These are phyloP conservation scores for Enteromius unitaeniatus DNA, from an alignment of 2,797 vertebrate species.

Conservation along the genomic window DNA sequence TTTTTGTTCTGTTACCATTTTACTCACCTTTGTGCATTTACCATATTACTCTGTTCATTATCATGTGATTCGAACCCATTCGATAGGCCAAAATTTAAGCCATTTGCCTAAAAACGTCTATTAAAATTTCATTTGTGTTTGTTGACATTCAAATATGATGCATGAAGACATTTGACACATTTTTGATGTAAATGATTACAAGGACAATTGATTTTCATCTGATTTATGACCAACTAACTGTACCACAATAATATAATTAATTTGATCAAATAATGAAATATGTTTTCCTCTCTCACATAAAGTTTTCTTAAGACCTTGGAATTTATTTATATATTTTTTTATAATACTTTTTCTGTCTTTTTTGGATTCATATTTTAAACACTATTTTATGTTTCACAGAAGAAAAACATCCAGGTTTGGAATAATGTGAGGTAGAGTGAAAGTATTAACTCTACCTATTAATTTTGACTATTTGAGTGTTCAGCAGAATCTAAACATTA, in stretches of 20 bases:
- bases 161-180: not conserved
- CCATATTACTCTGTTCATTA: not conserved
- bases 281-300: not conserved
- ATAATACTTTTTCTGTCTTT: not conserved
- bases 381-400: not conserved
- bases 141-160: not conserved
- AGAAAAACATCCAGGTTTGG: not conserved
- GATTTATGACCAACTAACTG: not conserved
- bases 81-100: not conserved
- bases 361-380: not conserved
- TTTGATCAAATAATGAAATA: no score
- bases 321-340: not conserved
- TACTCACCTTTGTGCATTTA: not conserved
- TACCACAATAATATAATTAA: not conserved
- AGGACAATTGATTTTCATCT: no score
- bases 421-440: not conserved
- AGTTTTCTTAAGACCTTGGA: not conserved
- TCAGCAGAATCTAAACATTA: not conserved
- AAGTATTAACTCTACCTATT: not conserved
- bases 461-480: no score
- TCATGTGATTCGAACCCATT: not conserved
- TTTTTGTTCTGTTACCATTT: not conserved
- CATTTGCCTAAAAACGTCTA: not conserved
- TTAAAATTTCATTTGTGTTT: not conserved
- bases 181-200: not conserved